Conservation (phyloP, 2,888 invertebrate genomes). For the Strigamia maritima region DNA sequence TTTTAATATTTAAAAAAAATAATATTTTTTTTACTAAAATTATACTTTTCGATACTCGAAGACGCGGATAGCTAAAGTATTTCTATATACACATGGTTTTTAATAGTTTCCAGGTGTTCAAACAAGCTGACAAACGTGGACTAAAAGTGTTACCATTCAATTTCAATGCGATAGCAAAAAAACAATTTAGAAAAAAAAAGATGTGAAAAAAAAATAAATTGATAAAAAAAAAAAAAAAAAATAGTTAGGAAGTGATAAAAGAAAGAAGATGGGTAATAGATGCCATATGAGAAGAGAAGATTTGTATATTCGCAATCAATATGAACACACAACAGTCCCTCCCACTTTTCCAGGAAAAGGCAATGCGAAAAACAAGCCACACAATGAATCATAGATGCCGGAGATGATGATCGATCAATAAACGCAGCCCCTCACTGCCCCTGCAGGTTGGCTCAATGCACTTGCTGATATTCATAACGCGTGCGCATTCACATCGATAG, state of each 20-base stretch:
- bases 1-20: not conserved
- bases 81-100: not conserved
- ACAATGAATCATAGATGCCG: slow-evolving; percentile 20
- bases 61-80: not conserved
- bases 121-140: not conserved
- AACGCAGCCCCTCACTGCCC: slow-evolving; percentile 22
- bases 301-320: slow-evolving; percentile 18
- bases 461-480: slow-evolving; percentile 27
- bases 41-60: too few relatives aligned
- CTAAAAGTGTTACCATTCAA: not conserved
- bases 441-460: slow-evolving; percentile 13
- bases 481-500: slow-evolving; percentile 4
- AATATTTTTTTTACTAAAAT: not conserved
- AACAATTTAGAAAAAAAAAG: not conserved
- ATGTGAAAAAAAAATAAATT: not conserved
- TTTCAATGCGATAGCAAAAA: not conserved
- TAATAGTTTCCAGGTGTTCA: slow-evolving; percentile 6
- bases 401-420: slow-evolving; percentile 27
- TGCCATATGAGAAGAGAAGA: not conserved
- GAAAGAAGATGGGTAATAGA: not conserved
- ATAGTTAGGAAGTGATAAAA: not conserved
- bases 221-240: not conserved
- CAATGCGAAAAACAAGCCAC: slow-evolving; percentile 27
- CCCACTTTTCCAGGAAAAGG: slow-evolving; percentile 1
- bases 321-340: not conserved